Evolutionary conservation across 2,888 invertebrate species (phyloP), one percentile per base, ranked within the genome.

Genomic region (Flexamia atlantica): DNA sequence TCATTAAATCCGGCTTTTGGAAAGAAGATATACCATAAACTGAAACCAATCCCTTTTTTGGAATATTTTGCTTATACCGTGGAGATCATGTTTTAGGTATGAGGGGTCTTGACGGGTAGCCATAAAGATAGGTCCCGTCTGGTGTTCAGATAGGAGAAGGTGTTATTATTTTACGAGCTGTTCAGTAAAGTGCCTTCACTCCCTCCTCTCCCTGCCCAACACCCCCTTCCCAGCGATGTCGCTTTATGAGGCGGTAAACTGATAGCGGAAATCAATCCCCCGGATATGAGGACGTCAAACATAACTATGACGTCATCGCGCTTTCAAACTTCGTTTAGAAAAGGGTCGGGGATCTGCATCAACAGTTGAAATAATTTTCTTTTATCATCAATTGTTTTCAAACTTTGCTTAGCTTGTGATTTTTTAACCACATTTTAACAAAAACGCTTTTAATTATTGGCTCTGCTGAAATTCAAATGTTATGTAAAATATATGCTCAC

Each of bases 171-270:
- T 76, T 76, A 76, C 76, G 42, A 50, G 46, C 50, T 28, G 76
- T 76, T 50, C 76, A 20, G 50, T 76, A 76, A 76, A 76, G 76
- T 76, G 76, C 40, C 46, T 46, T 50, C 28, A 17, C 42, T 7
- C 76, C 17, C 76, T 28, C 42, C 76, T 42, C 36, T 30, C 4
- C 25, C 30, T 4, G 40, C 42, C 20, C 3, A 12, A 25, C 46
- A 25, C 14, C 42, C 76, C 30, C 76, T 20, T 17, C 76, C 76
- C 46, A 17, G 50, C 17, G 28, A 50, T 46, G 40, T 12, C n/a
- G 76, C 25, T 76, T 76, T 76, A 76, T 76, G 72, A 23, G 76
- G 76, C 76, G 76, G 76, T 76, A 76, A 76, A 76, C 76, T 76
- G 76, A 76, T 76, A 46, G 46, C 76, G 70, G 36, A 40, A 70